These are phyloP conservation scores for Setophaga petechia DNA, from an alignment of 2,113 vertebrate species.

Conservation along the genomic window DNA sequence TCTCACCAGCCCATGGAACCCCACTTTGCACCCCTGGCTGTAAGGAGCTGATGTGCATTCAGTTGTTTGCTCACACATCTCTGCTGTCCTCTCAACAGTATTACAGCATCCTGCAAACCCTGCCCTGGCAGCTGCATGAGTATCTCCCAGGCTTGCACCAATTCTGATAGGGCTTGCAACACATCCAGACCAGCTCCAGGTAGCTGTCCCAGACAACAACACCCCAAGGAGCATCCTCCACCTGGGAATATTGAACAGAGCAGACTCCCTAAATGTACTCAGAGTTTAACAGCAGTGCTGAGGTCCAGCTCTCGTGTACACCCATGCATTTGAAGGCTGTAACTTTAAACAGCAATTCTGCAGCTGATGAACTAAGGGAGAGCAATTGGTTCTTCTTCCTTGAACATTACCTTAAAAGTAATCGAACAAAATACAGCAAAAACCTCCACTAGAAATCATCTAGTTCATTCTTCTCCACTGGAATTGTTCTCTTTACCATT, in stretches of 20 bases:
- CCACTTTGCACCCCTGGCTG: neutral
- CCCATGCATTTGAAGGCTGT: neutral
- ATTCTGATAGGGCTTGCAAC: neutral
- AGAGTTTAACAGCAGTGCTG: neutral
- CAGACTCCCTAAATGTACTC: neutral
- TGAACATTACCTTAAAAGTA: neutral
- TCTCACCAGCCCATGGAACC: neutral
- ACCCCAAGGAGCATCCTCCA: neutral
- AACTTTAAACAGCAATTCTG: neutral
- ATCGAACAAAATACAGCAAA: neutral
- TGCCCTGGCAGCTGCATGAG: neutral
- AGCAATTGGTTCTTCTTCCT: neutral
- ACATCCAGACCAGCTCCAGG: neutral
- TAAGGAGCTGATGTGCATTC: neutral
- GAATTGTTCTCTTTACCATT: neutral
- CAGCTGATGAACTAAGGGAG: neutral
- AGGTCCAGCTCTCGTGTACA: neutral
- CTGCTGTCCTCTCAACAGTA: neutral
- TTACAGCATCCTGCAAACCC: neutral
- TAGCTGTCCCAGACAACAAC: neutral
- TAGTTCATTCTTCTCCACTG: neutral
- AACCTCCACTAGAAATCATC: neutral
- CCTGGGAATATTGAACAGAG: rapidly evolving
- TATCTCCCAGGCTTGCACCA: neutral
- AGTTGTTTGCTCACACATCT: neutral